Evolutionary conservation across 1,140 invertebrate genomes (phyloP), one percentile per base, ranked within the genome.

Genomic region (Aphelenchoides avenae): DNA sequence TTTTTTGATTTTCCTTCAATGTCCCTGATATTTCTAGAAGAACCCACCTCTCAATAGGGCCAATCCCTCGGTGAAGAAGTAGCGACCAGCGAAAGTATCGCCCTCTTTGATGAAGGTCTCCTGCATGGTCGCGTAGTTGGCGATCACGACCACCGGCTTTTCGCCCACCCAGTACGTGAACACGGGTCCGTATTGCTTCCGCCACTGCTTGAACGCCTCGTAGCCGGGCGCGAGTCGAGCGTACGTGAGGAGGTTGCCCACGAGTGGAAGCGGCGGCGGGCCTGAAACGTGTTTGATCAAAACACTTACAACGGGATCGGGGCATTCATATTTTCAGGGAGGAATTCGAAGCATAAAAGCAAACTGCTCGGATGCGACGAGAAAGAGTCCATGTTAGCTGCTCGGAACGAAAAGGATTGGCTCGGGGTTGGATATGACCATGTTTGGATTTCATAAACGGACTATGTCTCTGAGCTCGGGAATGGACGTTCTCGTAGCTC

Each of bases 161-260:
- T 29, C 26, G 56, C 53, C 53, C 29, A 56, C 26, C 53, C 53
- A 56, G 29, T 27, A 56, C 20, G 53, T 56, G 24, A 59, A 56
- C 2, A 56, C 53, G 3, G 52, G 53, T 4, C 55, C 55, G 20
- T 60, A 57, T 4, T 13, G 18, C 18, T 57, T 57, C 13, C 27
- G 20, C 50, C 55, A 57, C 20, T 29, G 54, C 2, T 34, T 3
- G 7, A 57, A 42, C 1, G 55, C 59, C 5, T 11, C 1, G 27
- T 34, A 33, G n/a, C 53, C 52, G n/a, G 55, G 52, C 2, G 52
- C 50, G 18, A 34, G 15, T 11, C 22, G 18, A 3, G 15, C 53
- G 18, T 55, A 11, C 5, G n/a, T 22, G 7, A 37, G 54, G 0
- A 44, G 27, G 26, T 56, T 56, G 3, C 53, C 53, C 2, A 56